Base-by-base conservation (phyloP, 2,113 vertebrate genomes). In the Cyphomyrus discorhynchus region DNA sequence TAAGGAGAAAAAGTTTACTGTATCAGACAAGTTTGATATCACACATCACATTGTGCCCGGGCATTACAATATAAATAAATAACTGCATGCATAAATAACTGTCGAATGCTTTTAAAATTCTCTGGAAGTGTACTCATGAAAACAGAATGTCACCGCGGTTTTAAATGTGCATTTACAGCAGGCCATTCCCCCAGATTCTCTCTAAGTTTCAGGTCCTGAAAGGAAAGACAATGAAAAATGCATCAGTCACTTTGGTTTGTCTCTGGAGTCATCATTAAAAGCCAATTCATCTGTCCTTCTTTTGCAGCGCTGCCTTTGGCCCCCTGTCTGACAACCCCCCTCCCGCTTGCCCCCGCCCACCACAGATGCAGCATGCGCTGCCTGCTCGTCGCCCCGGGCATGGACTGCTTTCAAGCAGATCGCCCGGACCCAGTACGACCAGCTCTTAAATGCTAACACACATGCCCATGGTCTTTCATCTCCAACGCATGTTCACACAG, bases 251-350 rank as follows among this genome's bases (percentile, higher is more conserved):
- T 91, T 89, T 56, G 88, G 70, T 45, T 35, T 31, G 88, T 91
- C 92, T 91, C 92, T 42, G 27, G 89, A 91, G 90, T 89, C 90
- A 56, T 92, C 92, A 92, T 92, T 92, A 92, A 92, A 91, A 91
- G 90, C 66, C 88, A 77, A 89, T 92, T 91, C 91, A 92, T 91
- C 91, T 91, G 92, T 90, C 91, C 91, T 91, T 90, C 80, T 70
- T 50, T 50, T 13, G 49, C 49, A 50, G 49, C 3, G 49, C 49
- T 56, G 53, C 19, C 53, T 56, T 56, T 56, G 53, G 53, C 53
- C 53, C 53, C 53, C 53, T 21, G 19, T 56, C 53, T 56, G 19
- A 21, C 53, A 21, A 56, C 62, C n/a, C 24, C 8, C 50, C 13
- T 0, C 58, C n/a, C 62, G 0, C 39, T 39, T 39, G 39, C 39